Conservation (phyloP, 92 coral and sea anemone species). For the Phenganax subtilis region DNA sequence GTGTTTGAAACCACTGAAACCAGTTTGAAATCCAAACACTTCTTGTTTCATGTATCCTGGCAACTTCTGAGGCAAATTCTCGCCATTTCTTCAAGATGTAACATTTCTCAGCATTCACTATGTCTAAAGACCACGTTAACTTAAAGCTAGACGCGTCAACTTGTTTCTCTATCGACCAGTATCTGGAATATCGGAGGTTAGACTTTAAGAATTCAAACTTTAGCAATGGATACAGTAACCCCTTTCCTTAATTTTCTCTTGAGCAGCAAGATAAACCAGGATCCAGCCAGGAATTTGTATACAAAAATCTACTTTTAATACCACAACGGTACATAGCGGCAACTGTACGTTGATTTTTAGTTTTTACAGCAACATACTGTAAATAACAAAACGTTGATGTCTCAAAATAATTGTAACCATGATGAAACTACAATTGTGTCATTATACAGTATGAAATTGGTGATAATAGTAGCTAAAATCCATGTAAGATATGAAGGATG, state of each 20-base stretch:
- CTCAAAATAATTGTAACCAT: too few species aligned
- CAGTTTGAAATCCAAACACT: not conserved
- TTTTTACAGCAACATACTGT: too few species aligned
- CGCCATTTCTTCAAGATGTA: too few species aligned
- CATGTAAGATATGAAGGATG: not conserved
- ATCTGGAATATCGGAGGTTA: constrained; percentile 88
- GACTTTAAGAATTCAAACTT: constrained; percentile 1
- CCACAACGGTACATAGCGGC: too few species aligned
- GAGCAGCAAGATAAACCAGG: too few species aligned
- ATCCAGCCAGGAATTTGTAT: too few species aligned
- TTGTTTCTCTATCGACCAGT: constrained; percentile 81
- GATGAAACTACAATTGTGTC: not conserved
- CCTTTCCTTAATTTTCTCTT: too few species aligned
- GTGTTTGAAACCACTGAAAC: not conserved
- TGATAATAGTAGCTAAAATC: not conserved
- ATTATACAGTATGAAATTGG: not conserved
- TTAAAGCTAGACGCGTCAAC: constrained; percentile 76
- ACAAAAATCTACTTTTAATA: too few species aligned
- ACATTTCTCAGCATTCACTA: not conserved
- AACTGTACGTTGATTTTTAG: too few species aligned
- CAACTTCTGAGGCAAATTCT: not conserved
- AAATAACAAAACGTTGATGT: too few species aligned
- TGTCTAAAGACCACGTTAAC: constrained; percentile 78
- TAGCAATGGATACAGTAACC: too few species aligned
- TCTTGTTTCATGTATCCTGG: not conserved